Base-by-base conservation (phyloP, 1,140 invertebrate species). In the Apis mellifera region DNA sequence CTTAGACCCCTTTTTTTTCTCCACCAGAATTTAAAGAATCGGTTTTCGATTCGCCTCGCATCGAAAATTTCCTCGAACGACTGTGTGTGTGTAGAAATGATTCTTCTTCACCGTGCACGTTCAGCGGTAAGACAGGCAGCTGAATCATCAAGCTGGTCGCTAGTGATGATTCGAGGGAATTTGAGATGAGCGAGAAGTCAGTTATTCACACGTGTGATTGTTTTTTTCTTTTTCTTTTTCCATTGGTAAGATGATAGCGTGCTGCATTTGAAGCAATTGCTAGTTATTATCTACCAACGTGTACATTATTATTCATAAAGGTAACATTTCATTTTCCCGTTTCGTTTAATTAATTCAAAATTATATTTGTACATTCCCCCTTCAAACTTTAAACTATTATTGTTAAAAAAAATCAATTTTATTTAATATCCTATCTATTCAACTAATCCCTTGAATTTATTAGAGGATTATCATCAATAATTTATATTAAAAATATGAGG, bases 131-230 rank as follows among this genome's bases (percentile, higher is more conserved):
- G 13, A 9, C 55, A 23, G 71, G 23, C 71, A 73, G 71, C 71
- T 65, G 74, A 54, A 32, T 52, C 26, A 54, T 32, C 50, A n/a
- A 65, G 60, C 26, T 42, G 32, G 23, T 21, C 50, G 12, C 26
- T 12, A 9, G 12, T 54, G 74, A 76, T 65, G 60, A 75, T 75
- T 50, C 73, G 19, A 54, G 74, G 23, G 26, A 76, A 76, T 65
- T 17, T 54, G 74, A 65, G 74, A 54, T 54, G 74, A 17, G 23
- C 52, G 13, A 54, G 60, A 17, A 65, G 64, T 7, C 5, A 17
- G 54, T 26, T 76, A n/a, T 57, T 15, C 21, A 8, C 55, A 23
- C 15, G n/a, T 21, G 52, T 48, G 32, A 42, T 42, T 42, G 32
- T 54, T 9, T 69, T 1, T 59, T 19, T 11, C n/a, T 1, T 11